Evolutionary conservation across 2,888 invertebrate species (phyloP).

Genomic region (Oxytorus armatus): DNA sequence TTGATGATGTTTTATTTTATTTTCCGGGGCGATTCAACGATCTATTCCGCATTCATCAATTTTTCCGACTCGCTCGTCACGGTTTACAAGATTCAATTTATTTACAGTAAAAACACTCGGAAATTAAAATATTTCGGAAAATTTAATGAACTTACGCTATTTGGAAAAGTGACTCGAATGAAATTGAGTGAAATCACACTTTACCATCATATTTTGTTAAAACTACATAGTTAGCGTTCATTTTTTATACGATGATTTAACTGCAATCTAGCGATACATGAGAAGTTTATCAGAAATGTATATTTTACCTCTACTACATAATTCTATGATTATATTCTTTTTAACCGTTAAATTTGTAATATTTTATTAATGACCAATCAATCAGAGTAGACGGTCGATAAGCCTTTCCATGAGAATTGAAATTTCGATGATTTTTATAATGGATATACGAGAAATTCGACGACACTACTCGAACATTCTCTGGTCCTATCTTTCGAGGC

Average conservation of each 20-base stretch:
- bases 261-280: too few species aligned
- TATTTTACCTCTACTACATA: too few species aligned
- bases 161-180: neutral
- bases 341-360: too few species aligned
- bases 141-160: neutral
- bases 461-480: neutral
- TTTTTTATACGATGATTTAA: too few species aligned
- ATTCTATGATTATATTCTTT: too few species aligned
- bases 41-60: conserved; percentile 29
- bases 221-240: neutral
- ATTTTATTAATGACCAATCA: too few species aligned
- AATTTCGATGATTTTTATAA: too few species aligned
- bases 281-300: too few species aligned
- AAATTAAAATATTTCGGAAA: neutral
- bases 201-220: neutral
- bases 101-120: neutral
- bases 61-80: conserved; percentile 21
- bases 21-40: conserved; percentile 5
- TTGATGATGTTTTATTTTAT: neutral
- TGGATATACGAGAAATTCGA: neutral
- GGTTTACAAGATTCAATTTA: neutral
- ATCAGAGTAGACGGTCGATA: too few species aligned
- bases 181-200: neutral
- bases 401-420: too few species aligned
- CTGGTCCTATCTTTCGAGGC: neutral